Evolutionary conservation across 2,797 vertebrate species (phyloP).

Genomic region (Capromys pilorides): DNA sequence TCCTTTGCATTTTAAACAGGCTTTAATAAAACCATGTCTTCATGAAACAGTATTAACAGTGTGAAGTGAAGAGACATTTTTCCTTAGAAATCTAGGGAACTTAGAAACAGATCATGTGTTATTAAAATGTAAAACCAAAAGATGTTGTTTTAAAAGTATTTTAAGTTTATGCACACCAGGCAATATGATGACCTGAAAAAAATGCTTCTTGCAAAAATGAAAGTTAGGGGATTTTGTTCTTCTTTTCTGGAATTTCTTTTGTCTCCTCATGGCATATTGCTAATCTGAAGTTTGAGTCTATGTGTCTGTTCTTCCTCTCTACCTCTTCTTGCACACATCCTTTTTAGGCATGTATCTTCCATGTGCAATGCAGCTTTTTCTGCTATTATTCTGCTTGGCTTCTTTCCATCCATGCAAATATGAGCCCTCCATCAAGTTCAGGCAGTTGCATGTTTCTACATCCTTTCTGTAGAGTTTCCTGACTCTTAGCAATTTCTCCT

Average conservation of each 20-base stretch:
- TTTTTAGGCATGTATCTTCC: neutral
- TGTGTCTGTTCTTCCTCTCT: neutral
- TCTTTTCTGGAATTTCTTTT: neutral
- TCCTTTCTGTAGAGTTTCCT: neutral
- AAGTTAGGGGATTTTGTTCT: neutral
- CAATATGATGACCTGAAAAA: neutral
- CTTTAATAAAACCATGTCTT: conserved; percentile 56
- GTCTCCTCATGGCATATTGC: neutral
- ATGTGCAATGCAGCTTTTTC: neutral
- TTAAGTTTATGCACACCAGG: conserved; percentile 25
- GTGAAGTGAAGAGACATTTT: conserved; percentile 54
- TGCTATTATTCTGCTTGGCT: neutral
- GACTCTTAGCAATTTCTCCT: neutral
- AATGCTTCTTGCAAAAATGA: neutral
- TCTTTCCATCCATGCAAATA: neutral
- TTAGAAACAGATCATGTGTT: conserved; percentile 31
- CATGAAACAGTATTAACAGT: conserved; percentile 41
- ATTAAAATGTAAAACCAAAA: conserved; percentile 48
- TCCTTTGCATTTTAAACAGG: conserved; percentile 59
- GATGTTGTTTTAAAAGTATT: conserved; percentile 16
- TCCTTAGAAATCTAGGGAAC: neutral
- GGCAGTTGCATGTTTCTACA: neutral
- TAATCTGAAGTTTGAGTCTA: neutral
- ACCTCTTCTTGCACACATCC: neutral
- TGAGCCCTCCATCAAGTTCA: neutral